These are phyloP conservation scores for Patella depressa DNA, from an alignment of 2,888 invertebrate genomes.

Conservation along the genomic window DNA sequence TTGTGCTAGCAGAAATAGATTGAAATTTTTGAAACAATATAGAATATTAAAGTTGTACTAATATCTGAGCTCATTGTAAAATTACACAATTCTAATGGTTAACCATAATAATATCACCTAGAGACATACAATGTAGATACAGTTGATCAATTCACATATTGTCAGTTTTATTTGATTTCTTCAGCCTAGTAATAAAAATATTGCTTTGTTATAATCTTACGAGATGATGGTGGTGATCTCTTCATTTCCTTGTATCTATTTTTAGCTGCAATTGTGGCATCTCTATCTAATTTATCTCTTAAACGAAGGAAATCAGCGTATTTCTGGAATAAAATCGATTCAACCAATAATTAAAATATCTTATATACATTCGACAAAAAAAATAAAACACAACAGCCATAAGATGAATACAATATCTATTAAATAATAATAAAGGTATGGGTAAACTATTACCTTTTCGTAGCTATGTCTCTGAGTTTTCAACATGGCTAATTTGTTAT, in stretches of 20 bases:
- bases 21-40: no score
- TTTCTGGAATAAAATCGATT: conserved; percentile 43
- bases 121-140: no score
- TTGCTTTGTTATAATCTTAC: neutral
- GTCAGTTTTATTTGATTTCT: no score
- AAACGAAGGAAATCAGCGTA: conserved; percentile 54
- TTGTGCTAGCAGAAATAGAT: no score
- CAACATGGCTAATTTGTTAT: conserved; percentile 58
- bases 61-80: no score
- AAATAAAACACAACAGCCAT: neutral
- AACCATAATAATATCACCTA: no score
- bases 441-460: conserved; percentile 45
- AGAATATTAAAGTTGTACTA: no score
- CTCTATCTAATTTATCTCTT: conserved; percentile 50
- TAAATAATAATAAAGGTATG: no score
- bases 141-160: no score
- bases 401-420: no score
- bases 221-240: conserved; percentile 39
- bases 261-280: conserved; percentile 49
- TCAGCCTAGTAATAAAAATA: no score
- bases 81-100: no score
- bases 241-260: conserved; percentile 47
- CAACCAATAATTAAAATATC: neutral
- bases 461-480: conserved; percentile 53
- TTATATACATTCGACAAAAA: neutral